Evolutionary conservation across 2,888 invertebrate genomes (phyloP), one percentile per base, ranked within the genome.

Genomic region (Leptinotarsa haldemani): DNA sequence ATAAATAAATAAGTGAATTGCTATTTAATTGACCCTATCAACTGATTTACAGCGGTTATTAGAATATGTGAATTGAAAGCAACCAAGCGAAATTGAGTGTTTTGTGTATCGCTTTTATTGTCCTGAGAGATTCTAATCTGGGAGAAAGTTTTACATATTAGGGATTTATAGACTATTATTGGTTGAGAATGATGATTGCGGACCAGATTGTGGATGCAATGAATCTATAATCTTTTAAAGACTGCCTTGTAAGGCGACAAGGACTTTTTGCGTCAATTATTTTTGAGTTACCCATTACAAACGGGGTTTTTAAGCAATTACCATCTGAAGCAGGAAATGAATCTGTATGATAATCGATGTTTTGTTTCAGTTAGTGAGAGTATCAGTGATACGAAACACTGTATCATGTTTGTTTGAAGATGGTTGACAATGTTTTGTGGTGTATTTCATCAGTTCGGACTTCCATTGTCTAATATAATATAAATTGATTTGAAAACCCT

Each of bases 151-250:
- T 78, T 81, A 82, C 84, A 81, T 84, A 84, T 85, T 84, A 82
- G 84, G 84, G 84, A 85, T 84, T 85, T 84, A 84, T 84, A 82
- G 83, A 76, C 83, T 82, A 83, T 84, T 84, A 84, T 84, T 83
- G 83, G 81, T 75, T 80, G 75, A 80, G 78, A 77, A 71, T 75
- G 79, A 76, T 82, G 83, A 84, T 84, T 82, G 78, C 75, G 80
- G 20, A 56, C 13, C 56, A 16, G 52, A 78, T 74, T 73, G 77
- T 76, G 83, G 83, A 83, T 82, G 80, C 74, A 65, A 71, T 76
- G 80, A 81, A 77, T 82, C 40, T 81, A 83, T 80, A 63, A 64
- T 50, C 61, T 74, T 72, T 77, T 75, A 77, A 77, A 73, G 76
- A 70, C 22, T 67, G 65, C 77, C 76, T 75, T 79, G 65, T 79